Evolutionary conservation across 2,797 vertebrate genomes (phyloP).

Genomic region (Gallirallus australis): DNA sequence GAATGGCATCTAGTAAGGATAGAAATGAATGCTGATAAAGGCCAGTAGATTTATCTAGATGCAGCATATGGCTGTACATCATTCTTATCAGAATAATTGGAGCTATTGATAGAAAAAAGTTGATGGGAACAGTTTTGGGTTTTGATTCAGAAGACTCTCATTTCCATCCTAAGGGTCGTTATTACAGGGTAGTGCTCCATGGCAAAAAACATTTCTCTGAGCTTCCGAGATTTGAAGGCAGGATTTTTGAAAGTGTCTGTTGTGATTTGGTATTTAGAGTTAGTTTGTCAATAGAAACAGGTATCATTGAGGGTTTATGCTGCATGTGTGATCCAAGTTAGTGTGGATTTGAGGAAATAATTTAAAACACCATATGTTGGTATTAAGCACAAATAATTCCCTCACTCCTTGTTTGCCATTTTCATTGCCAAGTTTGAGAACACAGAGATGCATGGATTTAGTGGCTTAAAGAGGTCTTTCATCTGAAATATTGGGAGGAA

Average conservation of each 20-base stretch:
- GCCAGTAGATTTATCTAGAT: background rate
- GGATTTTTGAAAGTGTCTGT: background rate
- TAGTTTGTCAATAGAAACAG: background rate
- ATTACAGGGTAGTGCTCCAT: background rate
- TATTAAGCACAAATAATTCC: background rate
- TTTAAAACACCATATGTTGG: background rate
- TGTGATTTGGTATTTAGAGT: background rate
- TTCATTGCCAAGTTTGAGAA: background rate
- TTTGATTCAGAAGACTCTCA: background rate
- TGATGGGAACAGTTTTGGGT: background rate
- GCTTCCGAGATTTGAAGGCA: background rate
- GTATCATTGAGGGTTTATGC: background rate
- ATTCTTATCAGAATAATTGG: background rate
- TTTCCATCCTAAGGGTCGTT: background rate
- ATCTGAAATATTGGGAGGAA: background rate
- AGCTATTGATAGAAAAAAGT: background rate
- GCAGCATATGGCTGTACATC: rapidly evolving
- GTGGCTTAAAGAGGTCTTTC: background rate
- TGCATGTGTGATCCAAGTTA: background rate
- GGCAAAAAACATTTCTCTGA: background rate
- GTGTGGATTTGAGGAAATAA: background rate
- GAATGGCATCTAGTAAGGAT: background rate
- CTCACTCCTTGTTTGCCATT: background rate
- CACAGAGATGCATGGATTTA: background rate
- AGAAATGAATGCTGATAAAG: background rate